These are phyloP conservation scores for Atherinomorus stipes DNA, from an alignment of 2,113 vertebrate genomes.

Conservation along the genomic window DNA sequence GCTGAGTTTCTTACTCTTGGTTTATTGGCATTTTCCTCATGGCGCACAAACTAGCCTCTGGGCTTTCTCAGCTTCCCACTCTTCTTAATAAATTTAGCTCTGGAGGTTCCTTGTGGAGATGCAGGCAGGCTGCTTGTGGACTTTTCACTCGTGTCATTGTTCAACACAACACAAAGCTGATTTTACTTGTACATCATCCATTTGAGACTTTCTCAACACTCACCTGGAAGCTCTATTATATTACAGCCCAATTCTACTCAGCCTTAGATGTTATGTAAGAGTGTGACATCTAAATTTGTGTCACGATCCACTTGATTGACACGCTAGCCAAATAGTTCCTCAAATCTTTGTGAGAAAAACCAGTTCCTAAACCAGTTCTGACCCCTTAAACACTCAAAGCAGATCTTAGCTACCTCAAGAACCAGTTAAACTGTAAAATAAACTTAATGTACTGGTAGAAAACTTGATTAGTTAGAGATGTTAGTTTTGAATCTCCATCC, in stretches of 20 bases:
- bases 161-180: conserved; percentile 28
- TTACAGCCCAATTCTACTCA: conserved; percentile 26
- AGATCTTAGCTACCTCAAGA: not conserved
- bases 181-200: conserved; percentile 33
- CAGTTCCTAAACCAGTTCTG: not conserved
- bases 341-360: no score
- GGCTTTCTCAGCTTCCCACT: conserved; percentile 24
- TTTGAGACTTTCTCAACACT: conserved; percentile 26
- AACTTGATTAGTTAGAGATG: not conserved
- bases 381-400: not conserved
- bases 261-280: conserved; percentile 5
- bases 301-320: no score
- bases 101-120: conserved; percentile 30
- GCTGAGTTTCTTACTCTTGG: not conserved
- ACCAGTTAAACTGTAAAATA: not conserved
- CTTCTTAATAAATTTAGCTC: conserved; percentile 30
- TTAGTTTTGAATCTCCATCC: conserved; percentile 13
- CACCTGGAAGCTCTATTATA: conserved; percentile 29
- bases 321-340: no score
- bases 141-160: conserved; percentile 11
- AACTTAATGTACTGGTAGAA: not conserved
- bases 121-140: conserved; percentile 5
- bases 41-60: conserved; percentile 16
- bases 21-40: conserved; percentile 19
- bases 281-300: conserved; percentile 2